phyloP scores from a whole-genome alignment of 2,888 invertebrate genomes.

The Synergus umbraculus region DNA sequence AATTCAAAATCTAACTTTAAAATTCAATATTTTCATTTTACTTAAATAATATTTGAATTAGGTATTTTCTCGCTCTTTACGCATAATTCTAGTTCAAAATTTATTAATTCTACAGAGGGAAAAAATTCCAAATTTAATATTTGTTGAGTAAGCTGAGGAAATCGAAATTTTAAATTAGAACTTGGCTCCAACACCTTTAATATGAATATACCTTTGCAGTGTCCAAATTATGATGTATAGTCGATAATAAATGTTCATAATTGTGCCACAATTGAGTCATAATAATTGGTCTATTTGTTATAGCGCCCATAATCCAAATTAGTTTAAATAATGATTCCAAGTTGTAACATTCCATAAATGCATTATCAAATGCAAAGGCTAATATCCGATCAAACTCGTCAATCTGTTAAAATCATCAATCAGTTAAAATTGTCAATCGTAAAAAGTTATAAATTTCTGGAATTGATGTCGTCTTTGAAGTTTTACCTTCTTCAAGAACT shows the following conservation, averaged over 20 bases:
- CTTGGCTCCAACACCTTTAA: too few relatives aligned
- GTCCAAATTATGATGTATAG: constrained; percentile 84
- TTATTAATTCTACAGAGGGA: too few relatives aligned
- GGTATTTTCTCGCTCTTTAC: too few relatives aligned
- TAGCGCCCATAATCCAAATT: constrained; percentile 85
- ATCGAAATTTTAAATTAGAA: too few relatives aligned
- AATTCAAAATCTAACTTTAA: too few relatives aligned
- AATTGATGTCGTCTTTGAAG: constrained; percentile 1
- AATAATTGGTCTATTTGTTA: constrained; percentile 87
- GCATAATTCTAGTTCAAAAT: too few relatives aligned
- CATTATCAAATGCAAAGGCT: constrained; percentile 88
- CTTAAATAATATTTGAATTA: too few relatives aligned
- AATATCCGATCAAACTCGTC: constrained; percentile 88
- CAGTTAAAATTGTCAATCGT: not conserved
- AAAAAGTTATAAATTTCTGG: constrained; percentile 15
- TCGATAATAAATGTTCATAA: constrained; percentile 82
- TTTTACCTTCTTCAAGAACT: constrained; percentile 81
- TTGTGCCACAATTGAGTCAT: constrained; percentile 85
- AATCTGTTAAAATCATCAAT: constrained; percentile 67
- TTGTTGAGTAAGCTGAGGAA: too few relatives aligned
- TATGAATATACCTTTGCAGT: constrained; percentile 79
- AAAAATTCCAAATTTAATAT: too few relatives aligned
- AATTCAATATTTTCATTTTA: too few relatives aligned
- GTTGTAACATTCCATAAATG: constrained; percentile 88
- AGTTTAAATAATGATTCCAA: constrained; percentile 83